Evolutionary conservation across 2,797 vertebrate genomes (phyloP), one percentile per base, ranked within the genome.

Genomic region (Varecia variegata): DNA sequence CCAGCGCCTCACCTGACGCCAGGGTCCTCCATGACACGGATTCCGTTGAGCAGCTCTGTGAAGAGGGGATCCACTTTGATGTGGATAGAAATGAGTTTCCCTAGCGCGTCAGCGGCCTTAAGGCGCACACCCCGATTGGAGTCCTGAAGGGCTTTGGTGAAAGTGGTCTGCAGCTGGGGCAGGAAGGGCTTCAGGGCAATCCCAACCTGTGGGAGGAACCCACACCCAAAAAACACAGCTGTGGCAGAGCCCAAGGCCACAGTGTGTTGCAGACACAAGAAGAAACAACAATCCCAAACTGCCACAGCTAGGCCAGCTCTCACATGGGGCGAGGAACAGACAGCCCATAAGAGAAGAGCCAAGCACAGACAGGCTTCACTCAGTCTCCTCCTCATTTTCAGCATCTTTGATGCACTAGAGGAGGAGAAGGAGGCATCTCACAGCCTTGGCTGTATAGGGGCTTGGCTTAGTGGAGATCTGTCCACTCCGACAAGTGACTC

Each of bases 111-210:
- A 0, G 99, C 99, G 0, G 99, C 99, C 96, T 99, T 99, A 54
- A 99, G 99, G 94, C 99, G 99, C 94, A 99, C 99, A 0, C 99
- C 99, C 0, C 99, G 99, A 97, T 99, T 99, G 0, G 99, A 99
- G 96, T 99, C 99, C 98, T 99, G 99, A 21, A 99, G 98, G 9
- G 99, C 99, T 98, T 99, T 99, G 58, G 99, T 99, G 98, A 99
- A 99, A 56, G 99, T 99, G 95, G 99, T 99, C 99, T 99, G 99
- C 88, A 99, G 98, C 96, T 99, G 99, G 27, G 99, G 99, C 98
- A 99, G 98, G 98, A 99, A 99, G 0, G 99, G 99, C 98, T 99
- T 99, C 98, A 99, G 98, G 92, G 99, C 99, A 58, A 99, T 99
- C 77, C 99, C 99, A 96, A 99, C 99, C 99, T 99, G 92, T 2